Evolutionary conservation across 2,113 vertebrate genomes (phyloP).

Genomic region (Hystrix brachyura): DNA sequence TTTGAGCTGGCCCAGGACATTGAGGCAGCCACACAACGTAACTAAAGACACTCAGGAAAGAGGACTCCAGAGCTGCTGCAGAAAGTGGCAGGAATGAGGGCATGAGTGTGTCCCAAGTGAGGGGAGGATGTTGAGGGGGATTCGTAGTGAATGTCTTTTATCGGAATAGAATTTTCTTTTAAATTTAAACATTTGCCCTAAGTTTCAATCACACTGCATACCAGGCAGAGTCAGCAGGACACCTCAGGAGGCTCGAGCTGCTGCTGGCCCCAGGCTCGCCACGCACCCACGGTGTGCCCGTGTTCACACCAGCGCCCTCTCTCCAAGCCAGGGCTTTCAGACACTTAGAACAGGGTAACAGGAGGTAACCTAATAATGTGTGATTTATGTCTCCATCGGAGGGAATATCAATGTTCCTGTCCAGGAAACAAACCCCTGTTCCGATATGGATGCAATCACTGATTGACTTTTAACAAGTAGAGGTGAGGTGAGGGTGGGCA

Average conservation of each 20-base stretch:
- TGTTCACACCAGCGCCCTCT: background rate
- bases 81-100: background rate
- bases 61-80: background rate
- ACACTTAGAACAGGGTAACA: slow-evolving; percentile 69
- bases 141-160: too few species aligned
- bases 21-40: background rate
- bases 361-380: slow-evolving; percentile 79
- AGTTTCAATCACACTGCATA: background rate
- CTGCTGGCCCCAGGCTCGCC: fast-evolving
- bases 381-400: slow-evolving; percentile 82
- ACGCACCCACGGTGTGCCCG: fast-evolving
- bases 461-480: slow-evolving; percentile 87
- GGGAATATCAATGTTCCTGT: slow-evolving; percentile 80
- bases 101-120: background rate
- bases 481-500: slow-evolving; percentile 79
- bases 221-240: background rate
- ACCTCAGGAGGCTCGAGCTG: fast-evolving
- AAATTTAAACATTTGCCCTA: fast-evolving
- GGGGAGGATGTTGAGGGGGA: background rate
- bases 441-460: slow-evolving; percentile 80
- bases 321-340: slow-evolving; percentile 79
- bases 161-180: background rate
- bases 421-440: slow-evolving; percentile 79
- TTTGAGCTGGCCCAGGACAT: background rate
- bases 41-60: background rate